Evolutionary conservation across 2,797 vertebrate species (phyloP), one percentile per base, ranked within the genome.

Genomic region (Malurus leucopterus): DNA sequence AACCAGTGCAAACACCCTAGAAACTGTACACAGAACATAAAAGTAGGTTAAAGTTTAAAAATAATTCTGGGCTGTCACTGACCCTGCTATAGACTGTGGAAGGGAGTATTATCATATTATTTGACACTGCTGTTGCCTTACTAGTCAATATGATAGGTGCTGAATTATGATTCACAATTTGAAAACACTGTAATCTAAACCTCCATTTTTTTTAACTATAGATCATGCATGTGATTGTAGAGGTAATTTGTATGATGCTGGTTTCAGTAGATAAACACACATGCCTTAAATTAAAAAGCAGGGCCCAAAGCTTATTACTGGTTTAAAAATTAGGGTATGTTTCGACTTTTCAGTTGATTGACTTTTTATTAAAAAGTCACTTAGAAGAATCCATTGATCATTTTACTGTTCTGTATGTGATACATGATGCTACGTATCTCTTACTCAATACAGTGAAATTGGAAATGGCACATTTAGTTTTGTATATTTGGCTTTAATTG

Each of bases 71-170:
- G 96, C 96, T 96, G 93, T 95, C 95, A 92, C 91, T 90, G 86
- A 95, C 95, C 96, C 94, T 51, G 81, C 95, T 93, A 78, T 97
- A 96, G 94, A 96, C 96, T 95, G 93, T 96, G 97, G 97, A 96
- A 97, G 95, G 95, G 96, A 95, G 94, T 97, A 92, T 96, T 96
- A 95, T 94, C 88, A 90, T 97, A 97, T 97, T 97, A 95, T 94
- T 93, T 17, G 8, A 97, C 96, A 98, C 97, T 98, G 97, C 97
- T 98, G 97, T 98, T 98, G 98, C 97, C 98, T 98, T 98, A 98
- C 97, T 98, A 98, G 97, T 97, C 97, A 95, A 97, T 97, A 97
- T 91, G 94, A 97, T 98, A 98, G 97, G 97, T 98, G 97, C 97
- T 98, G 97, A 98, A 97, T 96, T 98, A 97, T 96, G 94, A 95